Conservation (phyloP, 2,888 invertebrate species). For the Patella pellucida region DNA sequence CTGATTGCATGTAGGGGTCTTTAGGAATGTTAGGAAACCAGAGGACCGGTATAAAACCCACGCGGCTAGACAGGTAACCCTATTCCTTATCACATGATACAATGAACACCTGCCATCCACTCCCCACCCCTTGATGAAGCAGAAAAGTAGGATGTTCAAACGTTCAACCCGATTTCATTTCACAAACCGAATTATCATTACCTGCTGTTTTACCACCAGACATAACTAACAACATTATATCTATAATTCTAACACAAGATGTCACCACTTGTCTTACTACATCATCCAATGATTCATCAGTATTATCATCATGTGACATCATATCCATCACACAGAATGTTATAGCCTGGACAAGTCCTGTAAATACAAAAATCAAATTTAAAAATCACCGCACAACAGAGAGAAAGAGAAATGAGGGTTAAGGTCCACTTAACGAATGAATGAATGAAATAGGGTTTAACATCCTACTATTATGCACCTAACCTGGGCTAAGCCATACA, state of each 20-base stretch:
- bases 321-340: constrained; percentile 15
- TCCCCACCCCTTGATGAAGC: background rate
- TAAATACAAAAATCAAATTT: constrained; percentile 1
- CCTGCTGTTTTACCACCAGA: constrained; percentile 25
- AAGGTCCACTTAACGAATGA: too few species aligned
- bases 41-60: too few species aligned
- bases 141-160: background rate
- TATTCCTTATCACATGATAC: too few species aligned
- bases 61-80: too few species aligned
- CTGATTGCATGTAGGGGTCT: too few species aligned
- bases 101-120: too few species aligned
- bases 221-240: constrained; percentile 22
- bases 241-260: constrained; percentile 19
- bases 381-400: too few species aligned
- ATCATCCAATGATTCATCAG: background rate
- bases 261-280: constrained; percentile 16
- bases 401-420: too few species aligned
- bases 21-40: too few species aligned
- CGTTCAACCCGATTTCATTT: background rate
- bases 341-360: constrained; percentile 20
- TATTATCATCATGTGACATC: background rate
- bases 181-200: background rate
- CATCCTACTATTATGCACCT: too few species aligned
- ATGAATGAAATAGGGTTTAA: too few species aligned
- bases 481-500: too few species aligned